Base-by-base conservation (phyloP, 2,888 invertebrate genomes). In the Zygogramma bicolorata region DNA sequence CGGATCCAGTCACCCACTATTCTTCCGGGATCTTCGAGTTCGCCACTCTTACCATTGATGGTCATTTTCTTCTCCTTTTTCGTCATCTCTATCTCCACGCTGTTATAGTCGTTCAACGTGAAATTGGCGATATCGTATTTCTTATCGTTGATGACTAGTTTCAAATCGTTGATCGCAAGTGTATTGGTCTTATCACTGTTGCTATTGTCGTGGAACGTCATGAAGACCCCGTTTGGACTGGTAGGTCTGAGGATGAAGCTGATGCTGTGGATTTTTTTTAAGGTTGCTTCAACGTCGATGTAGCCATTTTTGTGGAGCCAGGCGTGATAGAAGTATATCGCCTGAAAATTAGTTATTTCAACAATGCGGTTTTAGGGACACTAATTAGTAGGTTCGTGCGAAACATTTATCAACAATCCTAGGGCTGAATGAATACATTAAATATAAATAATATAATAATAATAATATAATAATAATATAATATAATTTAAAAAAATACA, bases 291-390 rank as follows among this genome's bases (percentile, higher is more conserved):
- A 29, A 96, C 87, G 84, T 95, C 94, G 46, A 96, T 87, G 85
- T 91, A 95, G 4, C 97, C 97, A 25, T 91, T 88, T 5, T 96
- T 96, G 79, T 92, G 91, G 77, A 96, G 93, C 74, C 95, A 93
- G 27, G 93, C 94, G 65, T 93, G 92, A 68, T 89, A 90, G 2
- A 65, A 31, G 49, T 25, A 13, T n/a, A 25, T 25, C 4, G 25
- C 20, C 46, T 42, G 53, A 46, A 46, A 46, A 34, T 13, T 34
- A 34, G n/a, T n/a, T n/a, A n/a, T n/a, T n/a, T n/a, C n/a, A n/a
- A n/a, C n/a, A n/a, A n/a, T n/a, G n/a, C n/a, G n/a, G n/a, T n/a
- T n/a, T n/a, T n/a, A n/a, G n/a, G n/a, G n/a, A n/a, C n/a, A n/a
- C n/a, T n/a, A n/a, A n/a, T n/a, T n/a, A n/a, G n/a, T n/a, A n/a